These are phyloP conservation scores for Phaenicophaeus curvirostris DNA, from an alignment of 2,797 vertebrate genomes.

Conservation along the genomic window DNA sequence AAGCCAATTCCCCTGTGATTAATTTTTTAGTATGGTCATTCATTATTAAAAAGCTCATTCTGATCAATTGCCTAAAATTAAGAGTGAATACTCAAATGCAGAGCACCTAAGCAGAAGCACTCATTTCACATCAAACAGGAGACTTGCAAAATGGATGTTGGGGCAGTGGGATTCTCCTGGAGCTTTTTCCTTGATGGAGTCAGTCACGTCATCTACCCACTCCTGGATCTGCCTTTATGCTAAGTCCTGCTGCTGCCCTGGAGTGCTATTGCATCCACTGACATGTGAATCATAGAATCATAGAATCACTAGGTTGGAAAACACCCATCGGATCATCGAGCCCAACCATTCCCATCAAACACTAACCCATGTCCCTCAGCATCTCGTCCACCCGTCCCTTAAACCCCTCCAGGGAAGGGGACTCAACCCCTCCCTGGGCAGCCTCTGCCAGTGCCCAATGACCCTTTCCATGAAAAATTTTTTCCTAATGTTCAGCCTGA, in stretches of 20 bases:
- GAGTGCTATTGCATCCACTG: not conserved
- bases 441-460: too few relatives aligned
- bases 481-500: too few relatives aligned
- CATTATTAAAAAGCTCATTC: not conserved
- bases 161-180: not conserved
- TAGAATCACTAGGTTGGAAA: too few relatives aligned
- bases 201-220: not conserved
- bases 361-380: too few relatives aligned
- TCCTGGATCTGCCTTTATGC: accelerated
- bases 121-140: not conserved
- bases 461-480: too few relatives aligned
- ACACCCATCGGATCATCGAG: too few relatives aligned
- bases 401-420: too few relatives aligned
- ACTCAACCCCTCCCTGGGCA: too few relatives aligned
- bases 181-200: not conserved
- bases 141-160: not conserved
- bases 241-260: not conserved
- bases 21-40: slow-evolving; percentile 38
- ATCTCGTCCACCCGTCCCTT: too few relatives aligned
- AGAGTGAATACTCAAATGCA: not conserved
- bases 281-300: too few relatives aligned
- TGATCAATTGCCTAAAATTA: not conserved
- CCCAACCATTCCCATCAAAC: too few relatives aligned
- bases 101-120: not conserved
- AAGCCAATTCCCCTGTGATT: slow-evolving; percentile 42